These are phyloP conservation scores for Limnephilus auricula DNA, from an alignment of 2,888 invertebrate genomes.

Conservation along the genomic window DNA sequence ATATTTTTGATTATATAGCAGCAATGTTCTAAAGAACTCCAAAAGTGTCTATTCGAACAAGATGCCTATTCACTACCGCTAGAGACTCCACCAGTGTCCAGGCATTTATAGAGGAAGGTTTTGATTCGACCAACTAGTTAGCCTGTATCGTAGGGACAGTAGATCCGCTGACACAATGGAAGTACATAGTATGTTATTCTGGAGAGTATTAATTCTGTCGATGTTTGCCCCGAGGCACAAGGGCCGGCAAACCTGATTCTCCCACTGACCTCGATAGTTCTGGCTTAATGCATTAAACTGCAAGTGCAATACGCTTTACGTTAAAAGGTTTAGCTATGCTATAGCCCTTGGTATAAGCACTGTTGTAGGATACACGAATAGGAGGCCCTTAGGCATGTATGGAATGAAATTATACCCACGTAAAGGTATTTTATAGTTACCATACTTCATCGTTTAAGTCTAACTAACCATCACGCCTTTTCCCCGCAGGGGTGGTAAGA, in stretches of 20 bases:
- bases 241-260: constrained; percentile 37
- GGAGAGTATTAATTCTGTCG: not conserved
- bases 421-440: not conserved
- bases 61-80: not conserved
- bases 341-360: not conserved
- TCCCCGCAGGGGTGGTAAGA: not conserved
- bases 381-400: not conserved
- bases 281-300: constrained; percentile 2
- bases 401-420: not conserved
- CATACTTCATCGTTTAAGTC: not conserved
- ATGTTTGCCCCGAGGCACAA: constrained; percentile 33
- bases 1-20: no score
- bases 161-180: not conserved
- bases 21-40: no score
- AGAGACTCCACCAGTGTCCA: not conserved
- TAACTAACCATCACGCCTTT: not conserved
- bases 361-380: not conserved
- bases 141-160: not conserved
- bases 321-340: not conserved
- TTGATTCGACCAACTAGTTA: not conserved
- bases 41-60: not conserved
- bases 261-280: constrained; percentile 42
- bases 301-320: constrained; percentile 31
- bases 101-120: not conserved
- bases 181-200: not conserved